phyloP scores from a whole-genome alignment of 2,113 vertebrate genomes.

The Tauraco erythrolophus region DNA sequence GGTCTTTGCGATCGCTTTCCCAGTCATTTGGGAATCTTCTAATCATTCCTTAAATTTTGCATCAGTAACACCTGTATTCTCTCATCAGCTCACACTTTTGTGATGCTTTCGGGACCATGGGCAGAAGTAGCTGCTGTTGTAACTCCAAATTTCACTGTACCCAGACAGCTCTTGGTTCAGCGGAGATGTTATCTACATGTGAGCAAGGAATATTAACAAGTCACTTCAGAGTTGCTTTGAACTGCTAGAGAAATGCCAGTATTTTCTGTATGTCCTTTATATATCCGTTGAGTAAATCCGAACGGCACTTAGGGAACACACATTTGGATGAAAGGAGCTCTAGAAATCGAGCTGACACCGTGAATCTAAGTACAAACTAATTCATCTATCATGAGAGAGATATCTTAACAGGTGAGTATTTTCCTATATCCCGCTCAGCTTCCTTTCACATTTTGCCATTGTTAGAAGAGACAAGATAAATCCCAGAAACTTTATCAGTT shows the following conservation, averaged over 20 bases:
- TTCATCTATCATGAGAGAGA: not conserved
- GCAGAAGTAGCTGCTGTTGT: not conserved
- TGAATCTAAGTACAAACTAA: conserved; percentile 1
- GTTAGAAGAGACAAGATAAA: not conserved
- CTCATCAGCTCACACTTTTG: not conserved
- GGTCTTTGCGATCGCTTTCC: conserved; percentile 1
- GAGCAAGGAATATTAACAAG: not conserved
- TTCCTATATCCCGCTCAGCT: not conserved
- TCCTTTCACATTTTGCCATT: not conserved
- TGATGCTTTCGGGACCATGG: not conserved
- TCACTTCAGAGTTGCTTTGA: not conserved
- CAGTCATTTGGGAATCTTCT: conserved; percentile 26
- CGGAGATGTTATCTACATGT: not conserved
- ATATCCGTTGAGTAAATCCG: not conserved
- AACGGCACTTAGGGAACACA: not conserved
- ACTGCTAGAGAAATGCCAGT: not conserved
- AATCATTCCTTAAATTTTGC: conserved; percentile 60
- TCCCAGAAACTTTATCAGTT: not conserved
- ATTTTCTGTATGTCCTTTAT: not conserved
- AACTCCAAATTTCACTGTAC: not conserved
- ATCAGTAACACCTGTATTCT: conserved; percentile 34
- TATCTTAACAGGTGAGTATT: not conserved
- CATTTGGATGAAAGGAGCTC: not conserved
- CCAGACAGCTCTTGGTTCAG: not conserved
- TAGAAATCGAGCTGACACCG: not conserved